phyloP scores from a whole-genome alignment of 2,797 vertebrate genomes.

The Centroberyx gerrardi region DNA sequence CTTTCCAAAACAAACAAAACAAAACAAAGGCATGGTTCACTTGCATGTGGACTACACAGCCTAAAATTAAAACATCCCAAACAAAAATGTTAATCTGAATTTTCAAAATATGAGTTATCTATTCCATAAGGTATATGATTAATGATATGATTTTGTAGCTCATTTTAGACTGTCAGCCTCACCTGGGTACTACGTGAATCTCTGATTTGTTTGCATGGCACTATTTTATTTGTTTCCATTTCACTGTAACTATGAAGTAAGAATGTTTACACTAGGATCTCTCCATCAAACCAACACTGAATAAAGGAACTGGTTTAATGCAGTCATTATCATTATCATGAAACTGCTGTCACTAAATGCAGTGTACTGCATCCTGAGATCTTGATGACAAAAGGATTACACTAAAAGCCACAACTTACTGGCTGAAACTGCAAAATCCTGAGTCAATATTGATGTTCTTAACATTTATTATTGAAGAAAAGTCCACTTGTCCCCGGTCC shows the following conservation, averaged over 20 bases:
- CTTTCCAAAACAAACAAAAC: not conserved
- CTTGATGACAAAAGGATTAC: not conserved
- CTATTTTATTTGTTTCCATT: too few relatives aligned
- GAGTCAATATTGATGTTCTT: constrained; percentile 17
- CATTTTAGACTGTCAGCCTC: too few relatives aligned
- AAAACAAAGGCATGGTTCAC: not conserved
- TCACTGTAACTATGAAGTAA: too few relatives aligned
- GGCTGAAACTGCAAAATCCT: constrained; percentile 27
- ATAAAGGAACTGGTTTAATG: too few relatives aligned
- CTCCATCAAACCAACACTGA: too few relatives aligned
- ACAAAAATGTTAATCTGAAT: not conserved
- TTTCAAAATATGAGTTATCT: not conserved
- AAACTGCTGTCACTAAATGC: not conserved
- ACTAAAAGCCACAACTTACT: constrained; percentile 3
- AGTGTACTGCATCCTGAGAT: not conserved
- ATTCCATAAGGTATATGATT: not conserved
- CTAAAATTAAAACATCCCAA: not conserved
- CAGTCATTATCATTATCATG: too few relatives aligned
- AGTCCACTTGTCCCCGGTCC: not conserved
- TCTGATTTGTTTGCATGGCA: too few relatives aligned
- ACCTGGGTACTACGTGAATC: too few relatives aligned
- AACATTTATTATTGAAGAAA: constrained; percentile 21
- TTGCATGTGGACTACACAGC: not conserved
- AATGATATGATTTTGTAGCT: not conserved
- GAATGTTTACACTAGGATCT: too few relatives aligned